These are phyloP conservation scores for Lagria hirta DNA, from an alignment of 2,888 invertebrate genomes.

Conservation along the genomic window DNA sequence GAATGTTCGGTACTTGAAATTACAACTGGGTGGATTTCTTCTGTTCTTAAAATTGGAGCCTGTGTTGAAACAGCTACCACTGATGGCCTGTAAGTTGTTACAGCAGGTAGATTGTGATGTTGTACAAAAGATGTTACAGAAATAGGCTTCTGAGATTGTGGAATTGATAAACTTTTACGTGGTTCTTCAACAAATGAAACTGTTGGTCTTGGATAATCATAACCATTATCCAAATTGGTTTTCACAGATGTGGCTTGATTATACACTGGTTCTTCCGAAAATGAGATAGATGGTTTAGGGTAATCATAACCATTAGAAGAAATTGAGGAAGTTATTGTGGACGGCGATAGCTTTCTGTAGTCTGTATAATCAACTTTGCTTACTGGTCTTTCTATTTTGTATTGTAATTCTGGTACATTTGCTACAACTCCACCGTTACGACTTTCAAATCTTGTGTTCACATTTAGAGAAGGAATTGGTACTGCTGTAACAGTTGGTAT, in stretches of 20 bases:
- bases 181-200: conserved; percentile 49
- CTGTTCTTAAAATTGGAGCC: conserved; percentile 35
- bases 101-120: conserved; percentile 11
- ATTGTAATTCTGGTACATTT: conserved; percentile 48
- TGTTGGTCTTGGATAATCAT: conserved; percentile 47
- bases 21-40: conserved; percentile 7
- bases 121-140: conserved; percentile 11
- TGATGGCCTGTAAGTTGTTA: conserved; percentile 6
- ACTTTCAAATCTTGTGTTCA: conserved; percentile 37
- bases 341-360: conserved; percentile 29
- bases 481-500: conserved; percentile 42
- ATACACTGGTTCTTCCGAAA: no score
- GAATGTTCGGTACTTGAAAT: conserved; percentile 14
- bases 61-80: neutral
- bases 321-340: conserved; percentile 24
- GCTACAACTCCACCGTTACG: conserved; percentile 47
- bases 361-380: no score
- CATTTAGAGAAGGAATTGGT: conserved; percentile 40
- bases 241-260: no score
- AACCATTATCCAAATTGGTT: conserved; percentile 48
- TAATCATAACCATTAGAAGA: conserved; percentile 30
- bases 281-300: conserved; percentile 36
- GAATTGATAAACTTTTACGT: conserved; percentile 36
- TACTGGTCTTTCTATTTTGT: conserved; percentile 34
- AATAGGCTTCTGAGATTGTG: no score